These are phyloP conservation scores for Andrena camellia DNA, from an alignment of 2,888 invertebrate species.

Conservation along the genomic window DNA sequence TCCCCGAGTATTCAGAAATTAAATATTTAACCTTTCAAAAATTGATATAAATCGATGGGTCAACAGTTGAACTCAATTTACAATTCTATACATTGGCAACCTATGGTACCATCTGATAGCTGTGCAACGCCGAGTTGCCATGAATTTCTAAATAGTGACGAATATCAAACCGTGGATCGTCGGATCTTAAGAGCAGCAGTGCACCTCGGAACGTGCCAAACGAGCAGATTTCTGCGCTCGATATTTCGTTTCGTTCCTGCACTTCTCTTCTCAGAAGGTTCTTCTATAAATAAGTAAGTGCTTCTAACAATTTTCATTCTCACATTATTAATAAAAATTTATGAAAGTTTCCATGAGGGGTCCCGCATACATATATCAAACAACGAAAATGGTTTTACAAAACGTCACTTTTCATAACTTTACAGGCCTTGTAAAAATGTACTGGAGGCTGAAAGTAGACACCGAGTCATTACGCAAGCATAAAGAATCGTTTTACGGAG, in stretches of 20 bases:
- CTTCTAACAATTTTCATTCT: constrained; percentile 11
- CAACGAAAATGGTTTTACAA: not conserved
- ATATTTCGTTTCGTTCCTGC: constrained; percentile 25
- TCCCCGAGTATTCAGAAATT: not conserved
- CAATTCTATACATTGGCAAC: no score
- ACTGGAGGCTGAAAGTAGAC: no score
- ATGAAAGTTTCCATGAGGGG: not conserved
- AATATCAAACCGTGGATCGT: constrained; percentile 11
- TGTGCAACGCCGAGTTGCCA: constrained; percentile 20
- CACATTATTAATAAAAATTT: not conserved
- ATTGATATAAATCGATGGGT: no score
- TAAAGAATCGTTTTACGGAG: no score
- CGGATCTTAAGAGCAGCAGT: constrained; percentile 12
- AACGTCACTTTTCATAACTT: not conserved
- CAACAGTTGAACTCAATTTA: no score
- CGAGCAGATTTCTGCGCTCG: constrained; percentile 45
- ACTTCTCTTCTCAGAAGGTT: constrained; percentile 25
- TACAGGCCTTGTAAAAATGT: no score
- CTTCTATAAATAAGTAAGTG: constrained; percentile 5
- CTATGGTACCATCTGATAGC: not conserved
- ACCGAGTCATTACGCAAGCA: no score
- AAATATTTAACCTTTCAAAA: not conserved
- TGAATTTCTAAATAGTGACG: constrained; percentile 35
- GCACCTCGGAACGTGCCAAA: constrained; percentile 49
- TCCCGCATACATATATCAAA: not conserved